Base-by-base conservation (phyloP, 2,888 invertebrate genomes). In the Zygogramma bicolorata region DNA sequence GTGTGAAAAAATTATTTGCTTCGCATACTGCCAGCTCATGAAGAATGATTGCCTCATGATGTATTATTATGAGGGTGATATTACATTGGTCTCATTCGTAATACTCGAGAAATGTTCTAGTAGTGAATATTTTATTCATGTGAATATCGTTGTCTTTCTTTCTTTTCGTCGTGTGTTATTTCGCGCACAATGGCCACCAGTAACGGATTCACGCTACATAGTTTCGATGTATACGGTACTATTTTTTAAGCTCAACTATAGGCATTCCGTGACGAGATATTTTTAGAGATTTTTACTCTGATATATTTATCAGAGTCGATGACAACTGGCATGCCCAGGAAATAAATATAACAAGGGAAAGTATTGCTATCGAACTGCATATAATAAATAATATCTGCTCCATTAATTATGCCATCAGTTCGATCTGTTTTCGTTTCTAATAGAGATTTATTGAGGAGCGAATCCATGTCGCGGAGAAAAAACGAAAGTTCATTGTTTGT, bases 221-320 rank as follows among this genome's bases (percentile, higher is more conserved):
- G 59, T 63, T 71, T 65, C 60, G 57, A 38, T 66, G 67, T 34
- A 61, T 59, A 46, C 27, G 22, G 46, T 46, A 62, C 58, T 34
- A 59, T 65, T 71, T 46, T 62, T 62, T 62, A 27, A 62, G 68
- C 18, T 29, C 27, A 31, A 63, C 38, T 66, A 40, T 62, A 58
- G 71, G 66, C 67, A 71, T 53, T 70, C 70, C 71, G 68, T 71
- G 71, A 67, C 71, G 62, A 57, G 18, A 63, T 34, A 49, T 68
- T 71, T 69, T 70, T 62, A 67, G 62, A 57, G 18, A 63, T 34
- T 34, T 68, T 71, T 69, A 65, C 58, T 67, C 34, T 20, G 63
- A 29, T 63, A 15, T 25, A 63, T 46, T 29, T 63, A 38, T 68
- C 49, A 63, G 68, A 63, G 18, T 20, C 62, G 65, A 49, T 71